Evolutionary conservation across 2,888 invertebrate species (phyloP), one percentile per base, ranked within the genome.

Genomic region (Enchytraeus crypticus): DNA sequence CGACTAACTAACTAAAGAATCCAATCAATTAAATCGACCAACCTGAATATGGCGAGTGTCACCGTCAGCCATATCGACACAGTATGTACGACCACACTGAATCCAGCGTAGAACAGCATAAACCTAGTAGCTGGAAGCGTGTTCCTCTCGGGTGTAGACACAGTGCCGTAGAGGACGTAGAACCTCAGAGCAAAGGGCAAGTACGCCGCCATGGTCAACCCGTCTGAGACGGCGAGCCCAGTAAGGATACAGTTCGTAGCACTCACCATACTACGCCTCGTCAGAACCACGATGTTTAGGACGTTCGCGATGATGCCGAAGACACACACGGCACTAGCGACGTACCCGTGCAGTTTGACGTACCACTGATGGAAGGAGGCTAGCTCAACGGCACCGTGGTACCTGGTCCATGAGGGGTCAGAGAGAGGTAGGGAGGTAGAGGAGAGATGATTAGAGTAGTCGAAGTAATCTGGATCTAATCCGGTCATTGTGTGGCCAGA

Each of bases 61-160:
- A 96, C 88, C 0, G 95, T 95, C 69, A 96, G 80, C 86, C 91
- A 93, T 69, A 93, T 93, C 2, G 93, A 90, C 67, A 93, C 90
- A 2, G 93, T 92, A 78, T 91, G 90, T 63, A 88, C 84, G 54
- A 88, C 84, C 79, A 93, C 92, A 45, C 89, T 87, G 77, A 92
- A 90, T 72, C 90, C 87, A 43, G 90, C 90, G 78, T 93, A 93
- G 72, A 92, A 88, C 67, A 80, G 72, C 51, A 79, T 73, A 65
- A 79, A 82, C 21, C 65, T 55, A 11, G 59, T 46, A 18, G 64
- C 61, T 3, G 38, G n/a, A n/a, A 56, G 46, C 8, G 53, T 61
- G 69, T 78, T 71, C 2, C 76, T 64, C n/a, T 71, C 66, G 0
- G 70, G 68, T 0, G 66, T 65, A 4, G 64, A 57, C 3, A 63